Base-by-base conservation (phyloP, 2,888 invertebrate genomes). In the Incurvaria masculella region DNA sequence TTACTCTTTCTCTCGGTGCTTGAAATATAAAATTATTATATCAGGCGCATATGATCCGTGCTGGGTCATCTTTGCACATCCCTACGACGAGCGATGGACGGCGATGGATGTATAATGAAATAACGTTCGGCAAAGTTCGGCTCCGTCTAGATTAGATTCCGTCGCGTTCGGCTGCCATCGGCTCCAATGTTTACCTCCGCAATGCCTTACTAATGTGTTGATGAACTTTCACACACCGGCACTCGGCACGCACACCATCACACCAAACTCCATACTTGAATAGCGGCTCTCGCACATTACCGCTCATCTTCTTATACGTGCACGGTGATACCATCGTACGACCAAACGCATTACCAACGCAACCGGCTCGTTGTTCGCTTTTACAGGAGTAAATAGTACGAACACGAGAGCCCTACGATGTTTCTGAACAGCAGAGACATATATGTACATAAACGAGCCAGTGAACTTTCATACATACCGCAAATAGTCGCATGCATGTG, bases 71-170 rank as follows among this genome's bases (percentile, higher is more conserved):
- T n/a, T n/a, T n/a, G n/a, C n/a, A n/a, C n/a, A n/a, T n/a, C n/a
- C n/a, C n/a, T n/a, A n/a, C n/a, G n/a, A n/a, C n/a, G n/a, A n/a
- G n/a, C n/a, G n/a, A n/a, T n/a, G n/a, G n/a, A n/a, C n/a, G n/a
- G n/a, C n/a, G n/a, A n/a, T n/a, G n/a, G n/a, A n/a, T n/a, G n/a
- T n/a, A n/a, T n/a, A 41, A 41, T 41, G 41, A 41, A 41, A 41
- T 41, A 41, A 41, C 21, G 41, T 20, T 41, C 41, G 41, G 41
- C 3, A 41, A n/a, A 41, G 21, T 20, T 41, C 41, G 41, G 41
- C 41, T 41, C 41, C 41, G 41, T 41, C 41, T 41, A 41, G 18
- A 41, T 41, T 41, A 41, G 41, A 41, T 20, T 41, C 41, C 41
- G 19, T 14, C 41, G 21, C 18, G 19, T 41, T 41, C 41, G 41